Conservation (phyloP, 2,888 invertebrate genomes). For the Oxytorus armatus region DNA sequence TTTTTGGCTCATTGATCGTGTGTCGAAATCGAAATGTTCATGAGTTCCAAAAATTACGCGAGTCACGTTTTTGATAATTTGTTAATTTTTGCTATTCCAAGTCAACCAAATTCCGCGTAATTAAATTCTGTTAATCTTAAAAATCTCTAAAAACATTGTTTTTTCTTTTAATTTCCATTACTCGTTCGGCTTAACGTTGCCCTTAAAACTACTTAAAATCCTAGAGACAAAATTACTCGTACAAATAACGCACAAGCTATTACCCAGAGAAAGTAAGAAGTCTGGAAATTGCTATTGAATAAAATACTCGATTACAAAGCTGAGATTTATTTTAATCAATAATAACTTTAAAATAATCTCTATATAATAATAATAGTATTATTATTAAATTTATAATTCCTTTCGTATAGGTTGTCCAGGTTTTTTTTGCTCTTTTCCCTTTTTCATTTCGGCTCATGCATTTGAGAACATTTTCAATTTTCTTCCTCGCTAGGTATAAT, state of each 20-base stretch:
- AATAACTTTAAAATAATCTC: conserved; percentile 83
- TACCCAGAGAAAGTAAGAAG: not conserved
- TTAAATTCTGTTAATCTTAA: too few relatives aligned
- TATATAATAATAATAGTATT: conserved; percentile 81
- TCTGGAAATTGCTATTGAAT: conserved; percentile 8
- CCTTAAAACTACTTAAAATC: not conserved
- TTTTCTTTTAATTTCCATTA: too few relatives aligned
- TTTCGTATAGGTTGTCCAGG: conserved; percentile 67
- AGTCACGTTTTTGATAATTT: too few relatives aligned
- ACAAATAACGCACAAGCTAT: too few relatives aligned
- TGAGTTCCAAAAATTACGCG: too few relatives aligned
- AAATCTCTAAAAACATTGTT: too few relatives aligned
- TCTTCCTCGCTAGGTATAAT: conserved; percentile 27
- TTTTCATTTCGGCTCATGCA: conserved; percentile 65
- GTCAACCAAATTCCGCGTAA: too few relatives aligned
- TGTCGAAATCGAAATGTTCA: too few relatives aligned
- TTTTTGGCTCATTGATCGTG: too few relatives aligned
- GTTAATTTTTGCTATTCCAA: too few relatives aligned
- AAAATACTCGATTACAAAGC: conserved; percentile 78
- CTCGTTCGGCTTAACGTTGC: not conserved
- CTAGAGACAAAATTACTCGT: too few relatives aligned
- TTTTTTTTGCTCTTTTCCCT: conserved; percentile 40
- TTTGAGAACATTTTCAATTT: conserved; percentile 59
- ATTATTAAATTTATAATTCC: conserved; percentile 71
- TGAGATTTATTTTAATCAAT: conserved; percentile 83